Evolutionary conservation across 1,140 invertebrate species (phyloP), one percentile per base, ranked within the genome.

Genomic region (Drosophila subpulchrella): DNA sequence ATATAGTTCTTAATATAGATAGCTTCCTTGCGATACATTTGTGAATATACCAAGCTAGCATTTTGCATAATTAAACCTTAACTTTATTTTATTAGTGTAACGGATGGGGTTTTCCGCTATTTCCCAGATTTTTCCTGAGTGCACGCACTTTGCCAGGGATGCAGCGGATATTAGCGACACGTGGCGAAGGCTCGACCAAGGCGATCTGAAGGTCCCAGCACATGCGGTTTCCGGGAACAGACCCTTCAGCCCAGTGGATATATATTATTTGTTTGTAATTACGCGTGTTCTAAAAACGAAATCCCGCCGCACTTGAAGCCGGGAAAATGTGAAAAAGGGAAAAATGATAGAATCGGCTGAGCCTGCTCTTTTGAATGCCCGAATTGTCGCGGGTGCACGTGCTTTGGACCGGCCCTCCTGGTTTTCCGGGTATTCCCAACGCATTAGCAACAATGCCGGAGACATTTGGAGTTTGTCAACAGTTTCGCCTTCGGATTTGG

Each of bases 231-330:
- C 41, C n/a, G 56, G 30, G 44, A 20, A 17, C 36, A 42, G 63
- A 58, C 44, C 44, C 30, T 50, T 20, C 65, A 3, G 1, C 12
- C 38, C 61, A 47, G 36, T 10, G 32, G 7, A 34, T 3, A 11
- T 8, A 11, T 34, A 66, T 88, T 83, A 90, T 90, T 90, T 90
- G 82, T 88, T 91, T 91, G 88, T 91, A 90, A 90, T 90, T 91
- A 88, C 82, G 83, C 74, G 74, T 86, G 82, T 71, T 88, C 77
- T 58, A 78, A 82, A 65, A 65, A 85, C 75, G 70, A 90, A 86
- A 86, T 86, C 81, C 73, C 81, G 82, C 71, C 83, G 79, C 60
- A 86, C 84, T 86, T 79, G 84, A 88, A 41, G 63, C 61, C 42
- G 61, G 41, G 41, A 44, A 56, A 56, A 68, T 56, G 50, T 20